A percentile compares a stretch with the other conserved stretches of the same genome.
Conservation (phyloP, 2,888 invertebrate species). For the Dioctria linearis region DNA sequence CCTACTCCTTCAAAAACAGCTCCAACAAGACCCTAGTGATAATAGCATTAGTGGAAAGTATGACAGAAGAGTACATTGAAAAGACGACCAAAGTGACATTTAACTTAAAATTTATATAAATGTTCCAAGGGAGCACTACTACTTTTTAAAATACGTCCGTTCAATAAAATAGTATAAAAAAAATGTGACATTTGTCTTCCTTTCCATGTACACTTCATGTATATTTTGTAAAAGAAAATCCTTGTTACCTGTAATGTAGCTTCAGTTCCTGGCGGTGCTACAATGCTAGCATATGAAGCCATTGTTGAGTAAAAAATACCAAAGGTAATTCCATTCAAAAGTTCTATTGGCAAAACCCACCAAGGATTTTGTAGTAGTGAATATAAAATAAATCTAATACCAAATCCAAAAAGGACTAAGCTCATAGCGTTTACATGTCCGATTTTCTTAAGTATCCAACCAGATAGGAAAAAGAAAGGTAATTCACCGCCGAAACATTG, state of each 20-base stretch:
- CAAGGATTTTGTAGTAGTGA: conserved; percentile 85
- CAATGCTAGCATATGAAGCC: conserved; percentile 88
- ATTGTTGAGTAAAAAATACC: conserved; percentile 91
- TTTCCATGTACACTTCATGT: not conserved
- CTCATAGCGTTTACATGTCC: conserved; percentile 90
- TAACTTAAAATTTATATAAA: too few relatives aligned
- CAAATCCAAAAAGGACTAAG: conserved; percentile 84
- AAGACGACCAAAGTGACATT: too few relatives aligned
- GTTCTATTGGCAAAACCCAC: conserved; percentile 88
- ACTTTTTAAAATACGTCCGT: too few relatives aligned
- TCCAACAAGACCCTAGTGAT: conserved; percentile 83
- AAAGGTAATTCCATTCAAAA: conserved; percentile 89
- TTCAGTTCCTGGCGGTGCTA: conserved; percentile 87
- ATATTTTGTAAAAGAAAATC: conserved; percentile 57
- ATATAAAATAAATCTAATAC: conserved; percentile 85
- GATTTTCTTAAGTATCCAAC: conserved; percentile 81
- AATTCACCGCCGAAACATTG: conserved; percentile 89
- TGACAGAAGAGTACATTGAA: not conserved
- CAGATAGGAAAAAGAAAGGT: conserved; percentile 89
- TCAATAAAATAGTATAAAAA: too few relatives aligned
- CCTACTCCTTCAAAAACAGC: conserved; percentile 91
- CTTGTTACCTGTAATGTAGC: conserved; percentile 87
- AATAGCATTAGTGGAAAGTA: conserved; percentile 18
- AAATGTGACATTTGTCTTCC: too few relatives aligned
- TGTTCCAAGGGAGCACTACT: too few relatives aligned